Evolutionary conservation across 2,113 vertebrate genomes (phyloP).

Genomic region (Bubo scandiacus): DNA sequence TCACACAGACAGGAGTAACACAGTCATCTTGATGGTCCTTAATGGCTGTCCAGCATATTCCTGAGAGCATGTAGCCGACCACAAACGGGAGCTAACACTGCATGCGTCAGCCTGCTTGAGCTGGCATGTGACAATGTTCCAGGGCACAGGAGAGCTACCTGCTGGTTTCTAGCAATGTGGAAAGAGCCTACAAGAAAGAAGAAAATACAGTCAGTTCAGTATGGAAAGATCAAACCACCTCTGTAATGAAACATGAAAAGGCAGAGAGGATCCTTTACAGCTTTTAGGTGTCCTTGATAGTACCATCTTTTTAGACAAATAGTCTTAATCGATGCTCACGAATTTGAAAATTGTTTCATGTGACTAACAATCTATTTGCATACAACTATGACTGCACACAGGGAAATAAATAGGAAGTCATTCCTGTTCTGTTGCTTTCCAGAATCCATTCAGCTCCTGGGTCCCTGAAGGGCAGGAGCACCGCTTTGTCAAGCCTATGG

Average conservation of each 20-base stretch:
- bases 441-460: not conserved
- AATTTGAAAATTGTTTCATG: not conserved
- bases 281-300: not conserved
- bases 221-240: not conserved
- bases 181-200: not conserved
- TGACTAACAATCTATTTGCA: not conserved
- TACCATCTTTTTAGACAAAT: not conserved
- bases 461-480: not conserved
- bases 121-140: not conserved
- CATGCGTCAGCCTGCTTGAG: not conserved
- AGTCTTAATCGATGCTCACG: not conserved
- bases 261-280: not conserved
- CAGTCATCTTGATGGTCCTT: not conserved
- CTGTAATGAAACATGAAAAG: not conserved
- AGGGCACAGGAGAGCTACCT: not conserved
- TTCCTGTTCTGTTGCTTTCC: not conserved
- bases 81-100: not conserved
- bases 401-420: not conserved
- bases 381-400: not conserved
- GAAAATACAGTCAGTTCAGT: not conserved
- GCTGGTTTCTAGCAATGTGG: not conserved
- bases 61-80: not conserved
- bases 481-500: not conserved
- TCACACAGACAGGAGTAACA: not conserved
- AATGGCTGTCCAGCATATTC: not conserved